Base-by-base conservation (phyloP, 1,140 invertebrate species). In the Charaxes varanes region DNA sequence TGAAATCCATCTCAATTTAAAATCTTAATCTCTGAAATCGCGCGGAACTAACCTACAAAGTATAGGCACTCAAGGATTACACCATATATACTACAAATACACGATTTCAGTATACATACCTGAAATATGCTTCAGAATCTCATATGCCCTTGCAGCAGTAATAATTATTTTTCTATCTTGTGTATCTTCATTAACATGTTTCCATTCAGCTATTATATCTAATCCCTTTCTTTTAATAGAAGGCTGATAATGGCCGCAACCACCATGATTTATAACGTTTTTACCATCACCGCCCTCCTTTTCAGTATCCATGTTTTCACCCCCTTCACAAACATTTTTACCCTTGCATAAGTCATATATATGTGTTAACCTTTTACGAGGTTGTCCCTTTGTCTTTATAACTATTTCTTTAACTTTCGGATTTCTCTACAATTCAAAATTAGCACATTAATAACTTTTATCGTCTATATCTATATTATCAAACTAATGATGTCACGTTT, bases 341-440 rank as follows among this genome's bases (percentile, higher is more conserved):
- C 94, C 93, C 86, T 99, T 99, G 80, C 98, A 99, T 4, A 99
- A 80, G 78, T 99, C 98, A 82, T 99, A 99, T 0, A 99, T 93
- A 84, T 97, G 94, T 7, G 94, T 92, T 17, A 99, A 85, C 32
- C 98, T 87, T 84, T 98, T 98, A 24, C 97, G 87, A 0, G 96
- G 94, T 56, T 99, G 96, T n/a, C 96, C 95, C 86, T 97, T 97
- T 3, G 96, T 95, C 84, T 99, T 99, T 84, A 92, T 90, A 0
- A 99, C 88, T 36, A 99, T 93, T 86, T 99, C 98, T 86, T 98
- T 97, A 27, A 99, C 96, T 86, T 98, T 98, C 36, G 97, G 95
- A 89, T 96, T 95, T 50, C 91, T 94, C 88, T 91, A 79, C 60
- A 76, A 72, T 5, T 30, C 26, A 19, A 10, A 40, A 22, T n/a